phyloP scores from a whole-genome alignment of 2,888 invertebrate species.

The Agriotes lineatus region DNA sequence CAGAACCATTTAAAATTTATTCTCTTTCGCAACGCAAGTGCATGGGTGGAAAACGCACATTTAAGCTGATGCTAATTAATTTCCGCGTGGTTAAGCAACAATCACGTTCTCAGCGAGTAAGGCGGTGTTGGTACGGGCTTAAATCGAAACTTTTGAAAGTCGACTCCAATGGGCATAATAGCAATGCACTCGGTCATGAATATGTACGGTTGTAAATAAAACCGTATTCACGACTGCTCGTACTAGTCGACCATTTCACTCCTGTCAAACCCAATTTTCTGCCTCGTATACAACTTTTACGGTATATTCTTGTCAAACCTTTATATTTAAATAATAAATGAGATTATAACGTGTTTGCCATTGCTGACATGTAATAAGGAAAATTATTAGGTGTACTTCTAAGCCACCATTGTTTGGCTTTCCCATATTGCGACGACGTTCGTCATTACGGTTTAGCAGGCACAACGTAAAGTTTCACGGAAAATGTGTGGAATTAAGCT shows the following conservation, averaged over 20 bases:
- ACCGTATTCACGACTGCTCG: conserved; percentile 12
- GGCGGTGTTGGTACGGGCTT: conserved; percentile 2
- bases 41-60: too few species aligned
- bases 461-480: conserved; percentile 2
- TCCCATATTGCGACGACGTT: conserved; percentile 18
- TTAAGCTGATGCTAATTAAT: conserved; percentile 10
- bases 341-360: conserved; percentile 39
- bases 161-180: conserved; percentile 1
- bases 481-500: neutral
- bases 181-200: conserved; percentile 12
- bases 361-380: conserved; percentile 36
- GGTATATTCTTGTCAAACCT: conserved; percentile 29
- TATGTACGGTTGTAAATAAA: conserved; percentile 22
- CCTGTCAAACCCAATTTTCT: conserved; percentile 30
- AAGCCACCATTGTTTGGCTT: conserved; percentile 18
- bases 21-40: too few species aligned
- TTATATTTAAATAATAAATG: conserved; percentile 39
- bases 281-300: conserved; percentile 27
- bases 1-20: too few species aligned
- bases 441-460: conserved; percentile 8
- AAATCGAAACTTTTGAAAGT: conserved; percentile 12
- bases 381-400: conserved; percentile 36
- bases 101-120: neutral
- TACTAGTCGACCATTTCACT: conserved; percentile 22
- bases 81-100: conserved; percentile 6